These are phyloP conservation scores for Brienomyrus brachyistius DNA, from an alignment of 2,113 vertebrate genomes.

Conservation along the genomic window DNA sequence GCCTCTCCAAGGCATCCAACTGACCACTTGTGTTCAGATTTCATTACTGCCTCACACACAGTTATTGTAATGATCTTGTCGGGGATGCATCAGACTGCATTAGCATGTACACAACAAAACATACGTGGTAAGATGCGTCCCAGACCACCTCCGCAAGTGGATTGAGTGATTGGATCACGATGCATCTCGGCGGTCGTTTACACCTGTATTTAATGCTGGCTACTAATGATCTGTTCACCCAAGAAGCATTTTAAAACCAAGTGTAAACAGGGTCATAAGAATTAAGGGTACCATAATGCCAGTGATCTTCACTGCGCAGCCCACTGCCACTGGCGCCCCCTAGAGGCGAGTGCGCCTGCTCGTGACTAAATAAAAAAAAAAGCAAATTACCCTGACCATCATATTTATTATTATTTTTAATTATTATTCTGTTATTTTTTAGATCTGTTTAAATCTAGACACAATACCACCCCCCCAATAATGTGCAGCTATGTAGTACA, in stretches of 20 bases:
- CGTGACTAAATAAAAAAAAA: neutral
- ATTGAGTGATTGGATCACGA: neutral
- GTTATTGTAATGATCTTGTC: neutral
- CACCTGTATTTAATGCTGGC: neutral
- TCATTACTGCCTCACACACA: neutral
- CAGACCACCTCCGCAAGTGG: neutral
- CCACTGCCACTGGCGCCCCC: neutral
- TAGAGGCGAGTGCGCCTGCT: neutral
- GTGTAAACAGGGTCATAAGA: neutral
- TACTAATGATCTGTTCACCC: neutral
- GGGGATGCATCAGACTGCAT: neutral
- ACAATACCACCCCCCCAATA: neutral
- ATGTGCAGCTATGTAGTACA: neutral
- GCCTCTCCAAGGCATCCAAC: neutral
- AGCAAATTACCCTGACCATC: neutral
- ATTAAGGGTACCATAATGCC: neutral
- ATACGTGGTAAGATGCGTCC: neutral
- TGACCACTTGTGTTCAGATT: neutral
- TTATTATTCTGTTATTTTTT: too few relatives aligned
- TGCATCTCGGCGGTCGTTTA: neutral
- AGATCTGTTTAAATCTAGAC: neutral
- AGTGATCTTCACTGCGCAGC: neutral
- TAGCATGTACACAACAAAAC: neutral
- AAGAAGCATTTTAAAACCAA: neutral
- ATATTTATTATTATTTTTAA: neutral